A percentile compares a stretch with the other conserved stretches of the same genome.
Conservation (phyloP, 2,797 vertebrate species). For the Okamejei kenojei region DNA sequence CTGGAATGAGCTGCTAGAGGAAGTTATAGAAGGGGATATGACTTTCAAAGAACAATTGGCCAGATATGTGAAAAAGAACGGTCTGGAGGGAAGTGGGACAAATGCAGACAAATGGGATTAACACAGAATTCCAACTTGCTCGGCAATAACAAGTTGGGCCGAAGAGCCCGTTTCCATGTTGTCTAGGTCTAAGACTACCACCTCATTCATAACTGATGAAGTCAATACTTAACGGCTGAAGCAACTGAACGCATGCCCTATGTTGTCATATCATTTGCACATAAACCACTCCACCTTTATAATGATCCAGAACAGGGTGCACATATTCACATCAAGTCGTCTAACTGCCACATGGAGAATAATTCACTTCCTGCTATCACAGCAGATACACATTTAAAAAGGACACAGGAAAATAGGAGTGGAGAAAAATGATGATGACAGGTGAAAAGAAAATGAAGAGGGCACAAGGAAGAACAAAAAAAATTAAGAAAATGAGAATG, state of each 20-base stretch:
- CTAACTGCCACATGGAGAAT: neutral
- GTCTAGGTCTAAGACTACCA: too few species aligned
- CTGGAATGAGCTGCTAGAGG: too few species aligned
- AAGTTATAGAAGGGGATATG: too few species aligned
- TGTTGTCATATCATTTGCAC: neutral
- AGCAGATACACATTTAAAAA: neutral
- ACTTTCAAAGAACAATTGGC: too few species aligned
- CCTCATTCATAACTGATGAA: neutral
- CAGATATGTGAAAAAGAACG: too few species aligned
- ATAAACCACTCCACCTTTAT: neutral
- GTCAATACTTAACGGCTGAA: neutral
- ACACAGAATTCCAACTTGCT: too few species aligned
- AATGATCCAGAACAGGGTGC: neutral
- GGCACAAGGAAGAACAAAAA: neutral
- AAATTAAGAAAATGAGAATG: neutral
- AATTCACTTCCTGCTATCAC: neutral
- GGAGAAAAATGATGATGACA: neutral
- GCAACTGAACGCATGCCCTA: neutral
- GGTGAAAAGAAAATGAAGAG: neutral
- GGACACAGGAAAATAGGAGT: neutral
- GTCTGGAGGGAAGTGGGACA: too few species aligned
- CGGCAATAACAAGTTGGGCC: too few species aligned
- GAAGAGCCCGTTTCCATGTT: too few species aligned
- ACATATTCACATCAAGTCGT: neutral
- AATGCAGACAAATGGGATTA: too few species aligned